Conservation (phyloP, 2,888 invertebrate species). For the Heteromurus nitidus region DNA sequence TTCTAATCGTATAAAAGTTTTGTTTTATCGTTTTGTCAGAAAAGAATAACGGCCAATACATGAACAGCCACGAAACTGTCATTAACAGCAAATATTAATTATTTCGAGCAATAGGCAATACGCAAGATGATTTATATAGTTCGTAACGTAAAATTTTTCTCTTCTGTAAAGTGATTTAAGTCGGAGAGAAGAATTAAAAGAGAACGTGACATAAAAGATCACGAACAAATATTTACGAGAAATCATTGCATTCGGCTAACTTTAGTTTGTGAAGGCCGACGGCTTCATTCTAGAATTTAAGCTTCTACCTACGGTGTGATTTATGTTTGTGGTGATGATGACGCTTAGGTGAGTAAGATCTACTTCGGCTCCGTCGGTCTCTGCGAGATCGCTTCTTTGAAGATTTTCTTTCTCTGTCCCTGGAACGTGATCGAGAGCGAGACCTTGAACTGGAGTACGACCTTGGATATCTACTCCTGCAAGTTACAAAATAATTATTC, state of each 20-base stretch:
- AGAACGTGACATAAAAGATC: too few species aligned
- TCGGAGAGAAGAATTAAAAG: too few species aligned
- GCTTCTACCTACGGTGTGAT: slow-evolving; percentile 55
- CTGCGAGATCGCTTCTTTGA: slow-evolving; percentile 64
- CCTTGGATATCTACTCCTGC: slow-evolving; percentile 67
- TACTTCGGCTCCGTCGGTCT: slow-evolving; percentile 63
- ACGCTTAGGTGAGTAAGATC: slow-evolving; percentile 65
- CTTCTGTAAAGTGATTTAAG: too few species aligned
- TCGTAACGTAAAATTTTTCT: too few species aligned
- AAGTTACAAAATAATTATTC: slow-evolving; percentile 22
- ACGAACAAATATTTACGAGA: too few species aligned
- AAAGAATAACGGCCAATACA: neutral
- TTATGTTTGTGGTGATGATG: slow-evolving; percentile 67
- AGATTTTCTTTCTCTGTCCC: slow-evolving; percentile 64
- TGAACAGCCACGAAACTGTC: neutral
- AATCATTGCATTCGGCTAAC: too few species aligned
- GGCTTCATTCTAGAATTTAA: too few species aligned
- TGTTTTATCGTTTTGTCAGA: slow-evolving; percentile 9
- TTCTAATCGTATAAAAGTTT: slow-evolving; percentile 27
- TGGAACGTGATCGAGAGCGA: slow-evolving; percentile 73
- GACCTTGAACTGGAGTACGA: slow-evolving; percentile 74
- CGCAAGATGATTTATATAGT: too few species aligned
- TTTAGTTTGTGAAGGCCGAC: too few species aligned
- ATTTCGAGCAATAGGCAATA: too few species aligned
- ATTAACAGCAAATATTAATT: slow-evolving; percentile 8